Base-by-base conservation (phyloP, 2,888 invertebrate genomes). In the Neoascia interrupta region DNA sequence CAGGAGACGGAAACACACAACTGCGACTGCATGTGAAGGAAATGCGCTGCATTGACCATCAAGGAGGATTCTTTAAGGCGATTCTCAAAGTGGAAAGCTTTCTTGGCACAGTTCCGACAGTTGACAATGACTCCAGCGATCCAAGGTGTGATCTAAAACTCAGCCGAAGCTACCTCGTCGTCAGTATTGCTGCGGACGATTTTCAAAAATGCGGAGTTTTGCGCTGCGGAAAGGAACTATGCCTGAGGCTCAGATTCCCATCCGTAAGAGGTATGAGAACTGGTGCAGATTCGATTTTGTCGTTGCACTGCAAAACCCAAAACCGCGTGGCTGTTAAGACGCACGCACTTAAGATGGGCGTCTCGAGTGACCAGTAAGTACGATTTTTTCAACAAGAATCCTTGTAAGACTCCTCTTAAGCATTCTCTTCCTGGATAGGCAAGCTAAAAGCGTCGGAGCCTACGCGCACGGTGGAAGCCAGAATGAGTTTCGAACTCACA, bases 391-490 rank as follows among this genome's bases (percentile, higher is more conserved):
- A 10, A 13, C 4, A 18, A 19, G 37, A 47, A 13, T 3, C 15
- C 1, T n/a, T n/a, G n/a, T n/a, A n/a, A n/a, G n/a, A 21, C 6
- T 11, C 6, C 11, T n/a, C 5, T 13, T 4, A 21, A 23, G 8
- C 19, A 10, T 37, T 45, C 16, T 18, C 18, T 34, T 28, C 10
- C 13, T 15, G 13, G 34, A 18, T 23, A 89, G 89, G 0, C 87
- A 88, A 83, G 80, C 88, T 6, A 84, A 89, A 79, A 85, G 84
- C 84, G 73, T 84, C 80, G 86, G 88, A 66, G 79, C 87, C 54
- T 87, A 91, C 36, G 91, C 91, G 5, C 88, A 89, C 18, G 92
- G 92, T 0, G 92, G 92, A 10, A 86, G 86, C 21, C 90, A 91
- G 82, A 90, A 90, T 68, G 87, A 89, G 13, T 90, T 92, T 76